Evolutionary conservation across 2,888 invertebrate species (phyloP).

Genomic region (Morpho achilles): DNA sequence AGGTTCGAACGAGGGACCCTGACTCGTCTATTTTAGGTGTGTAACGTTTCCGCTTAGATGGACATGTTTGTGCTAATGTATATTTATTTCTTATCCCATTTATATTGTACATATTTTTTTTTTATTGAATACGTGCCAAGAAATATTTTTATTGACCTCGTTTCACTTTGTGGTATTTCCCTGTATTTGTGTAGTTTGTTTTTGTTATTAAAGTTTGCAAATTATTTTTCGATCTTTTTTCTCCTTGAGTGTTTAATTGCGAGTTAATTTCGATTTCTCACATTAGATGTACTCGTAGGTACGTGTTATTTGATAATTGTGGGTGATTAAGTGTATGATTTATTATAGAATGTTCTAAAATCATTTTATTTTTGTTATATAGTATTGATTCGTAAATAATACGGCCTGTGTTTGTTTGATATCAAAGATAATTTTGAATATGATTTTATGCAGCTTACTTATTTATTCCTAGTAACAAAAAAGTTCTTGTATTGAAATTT

Average conservation of each 20-base stretch:
- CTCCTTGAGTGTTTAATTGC: conserved; percentile 12
- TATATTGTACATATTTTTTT: conserved; percentile 29
- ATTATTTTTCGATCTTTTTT: conserved; percentile 4
- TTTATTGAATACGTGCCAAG: conserved; percentile 36
- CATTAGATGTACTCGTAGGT: too few species aligned
- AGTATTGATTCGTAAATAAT: too few species aligned
- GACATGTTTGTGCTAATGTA: conserved; percentile 32
- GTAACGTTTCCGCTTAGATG: conserved; percentile 54
- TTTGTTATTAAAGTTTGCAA: conserved; percentile 28
- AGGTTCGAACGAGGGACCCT: conserved; percentile 58
- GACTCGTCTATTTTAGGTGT: conserved; percentile 67
- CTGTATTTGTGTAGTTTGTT: conserved; percentile 36
- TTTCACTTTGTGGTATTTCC: conserved; percentile 43
- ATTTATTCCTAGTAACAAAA: too few species aligned
- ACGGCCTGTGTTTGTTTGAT: too few species aligned
- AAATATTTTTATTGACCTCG: conserved; percentile 47
- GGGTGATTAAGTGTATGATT: too few species aligned
- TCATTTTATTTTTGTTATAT: too few species aligned
- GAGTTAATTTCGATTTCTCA: conserved; percentile 14
- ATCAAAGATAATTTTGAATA: too few species aligned
- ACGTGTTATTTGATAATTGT: too few species aligned
- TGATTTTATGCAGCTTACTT: too few species aligned
- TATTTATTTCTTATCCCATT: conserved; percentile 22
- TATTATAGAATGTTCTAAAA: too few species aligned
- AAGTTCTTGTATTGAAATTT: too few species aligned